Conservation (phyloP, 2,888 invertebrate species). For the Bembecia ichneumoniformis region DNA sequence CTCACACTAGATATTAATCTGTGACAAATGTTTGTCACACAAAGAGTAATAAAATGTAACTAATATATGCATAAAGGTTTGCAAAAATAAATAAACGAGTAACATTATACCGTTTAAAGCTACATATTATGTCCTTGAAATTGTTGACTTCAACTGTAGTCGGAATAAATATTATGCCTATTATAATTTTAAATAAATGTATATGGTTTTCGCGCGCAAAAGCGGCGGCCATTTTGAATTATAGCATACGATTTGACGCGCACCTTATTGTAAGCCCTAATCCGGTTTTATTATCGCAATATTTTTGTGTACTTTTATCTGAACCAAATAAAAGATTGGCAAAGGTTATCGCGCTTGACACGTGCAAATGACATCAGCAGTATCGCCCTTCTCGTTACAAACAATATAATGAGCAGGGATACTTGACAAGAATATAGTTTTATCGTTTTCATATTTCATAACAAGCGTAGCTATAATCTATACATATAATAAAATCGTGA, state of each 20-base stretch:
- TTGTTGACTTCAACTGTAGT: neutral
- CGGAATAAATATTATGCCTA: neutral
- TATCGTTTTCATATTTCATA: no score
- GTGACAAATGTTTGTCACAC: no score
- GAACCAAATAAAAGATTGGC: neutral
- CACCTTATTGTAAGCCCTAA: neutral
- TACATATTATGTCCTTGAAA: constrained; percentile 4
- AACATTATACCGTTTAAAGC: neutral
- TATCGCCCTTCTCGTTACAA: no score
- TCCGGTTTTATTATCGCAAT: neutral
- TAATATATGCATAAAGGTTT: neutral
- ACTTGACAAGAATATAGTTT: no score
- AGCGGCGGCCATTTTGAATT: constrained; percentile 4
- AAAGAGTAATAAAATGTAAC: no score
- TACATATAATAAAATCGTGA: no score
- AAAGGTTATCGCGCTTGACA: neutral
- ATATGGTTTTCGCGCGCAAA: constrained; percentile 5
- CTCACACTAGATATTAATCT: no score
- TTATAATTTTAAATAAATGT: neutral
- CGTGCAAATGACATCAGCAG: neutral
- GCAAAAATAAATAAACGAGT: neutral
- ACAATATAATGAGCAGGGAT: no score
- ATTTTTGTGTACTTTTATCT: neutral
- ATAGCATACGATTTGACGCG: neutral
- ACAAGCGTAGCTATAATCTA: no score